These are phyloP conservation scores for Marronus borbonicus DNA, from an alignment of 2,888 invertebrate genomes.

Conservation along the genomic window DNA sequence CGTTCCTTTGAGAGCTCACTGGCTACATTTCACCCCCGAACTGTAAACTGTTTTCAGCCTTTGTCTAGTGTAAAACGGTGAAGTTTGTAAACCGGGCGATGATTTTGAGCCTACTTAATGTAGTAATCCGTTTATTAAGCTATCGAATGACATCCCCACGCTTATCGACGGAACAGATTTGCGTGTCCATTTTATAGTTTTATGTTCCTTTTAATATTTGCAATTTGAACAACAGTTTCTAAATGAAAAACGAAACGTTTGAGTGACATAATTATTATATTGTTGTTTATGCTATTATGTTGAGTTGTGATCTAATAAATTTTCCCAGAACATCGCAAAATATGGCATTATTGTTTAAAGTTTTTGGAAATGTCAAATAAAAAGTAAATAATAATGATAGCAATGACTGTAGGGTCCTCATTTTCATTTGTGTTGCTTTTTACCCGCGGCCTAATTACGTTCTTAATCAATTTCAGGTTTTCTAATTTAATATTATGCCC, in stretches of 20 bases:
- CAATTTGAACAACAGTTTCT: too few species aligned
- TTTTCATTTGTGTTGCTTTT: too few species aligned
- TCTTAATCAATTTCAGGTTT: too few species aligned
- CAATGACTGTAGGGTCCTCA: too few species aligned
- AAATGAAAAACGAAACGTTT: not conserved
- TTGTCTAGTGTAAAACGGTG: not conserved
- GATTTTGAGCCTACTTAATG: slow-evolving; percentile 1
- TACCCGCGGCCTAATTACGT: too few species aligned
- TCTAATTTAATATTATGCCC: too few species aligned
- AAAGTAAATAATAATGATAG: too few species aligned
- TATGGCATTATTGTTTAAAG: not conserved
- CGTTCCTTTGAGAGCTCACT: slow-evolving; percentile 30
- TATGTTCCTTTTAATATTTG: too few species aligned
- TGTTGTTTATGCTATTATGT: too few species aligned
- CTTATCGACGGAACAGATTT: not conserved
- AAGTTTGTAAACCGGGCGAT: slow-evolving; percentile 2
- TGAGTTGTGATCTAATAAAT: not conserved
- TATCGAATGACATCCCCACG: not conserved
- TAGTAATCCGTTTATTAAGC: not conserved
- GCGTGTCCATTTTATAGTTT: too few species aligned
- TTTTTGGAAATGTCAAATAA: not conserved
- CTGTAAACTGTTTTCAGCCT: slow-evolving; percentile 11
- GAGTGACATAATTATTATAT: not conserved
- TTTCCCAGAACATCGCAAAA: not conserved
- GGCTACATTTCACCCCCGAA: slow-evolving; percentile 7